Conservation (phyloP, 2,113 vertebrate genomes). For the Meles meles region DNA sequence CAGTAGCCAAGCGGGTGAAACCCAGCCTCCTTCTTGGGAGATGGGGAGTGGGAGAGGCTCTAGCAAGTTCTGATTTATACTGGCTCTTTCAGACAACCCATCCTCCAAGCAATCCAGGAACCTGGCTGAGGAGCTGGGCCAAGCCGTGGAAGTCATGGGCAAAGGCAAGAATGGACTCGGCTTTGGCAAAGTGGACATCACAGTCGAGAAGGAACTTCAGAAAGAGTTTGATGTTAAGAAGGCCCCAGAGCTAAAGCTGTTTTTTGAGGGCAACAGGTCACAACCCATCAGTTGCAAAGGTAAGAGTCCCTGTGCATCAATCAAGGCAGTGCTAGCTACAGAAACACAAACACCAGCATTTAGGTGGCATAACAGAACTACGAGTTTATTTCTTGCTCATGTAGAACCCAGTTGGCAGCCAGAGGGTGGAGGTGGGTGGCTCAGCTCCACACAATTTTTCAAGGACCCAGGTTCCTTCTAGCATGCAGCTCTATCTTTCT, state of each 20-base stretch:
- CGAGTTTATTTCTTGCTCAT: not conserved
- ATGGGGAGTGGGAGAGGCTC: fast-evolving
- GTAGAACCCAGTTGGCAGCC: not conserved
- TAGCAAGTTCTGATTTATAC: not conserved
- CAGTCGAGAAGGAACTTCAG: slow-evolving; percentile 85
- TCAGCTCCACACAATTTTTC: not conserved
- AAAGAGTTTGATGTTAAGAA: slow-evolving; percentile 84
- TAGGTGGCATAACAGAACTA: too few species aligned
- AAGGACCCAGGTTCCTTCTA: not conserved
- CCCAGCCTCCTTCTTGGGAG: not conserved
- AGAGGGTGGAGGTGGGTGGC: not conserved
- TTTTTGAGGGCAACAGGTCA: slow-evolving; percentile 87
- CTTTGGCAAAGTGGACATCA: slow-evolving; percentile 87
- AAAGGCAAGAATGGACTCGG: slow-evolving; percentile 84
- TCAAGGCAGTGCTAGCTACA: not conserved
- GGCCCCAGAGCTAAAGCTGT: slow-evolving; percentile 86
- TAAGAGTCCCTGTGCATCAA: slow-evolving; percentile 59
- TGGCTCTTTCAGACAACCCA: slow-evolving; percentile 82
- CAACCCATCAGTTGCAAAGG: slow-evolving; percentile 88
- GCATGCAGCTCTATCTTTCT: not conserved
- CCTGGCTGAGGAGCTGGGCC: slow-evolving; percentile 84
- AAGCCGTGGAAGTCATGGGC: slow-evolving; percentile 85
- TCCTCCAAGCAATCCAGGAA: slow-evolving; percentile 82
- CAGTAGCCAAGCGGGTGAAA: fast-evolving
- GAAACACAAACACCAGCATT: not conserved